Evolutionary conservation across 2,888 invertebrate species (phyloP).

Genomic region (Hyalella azteca): DNA sequence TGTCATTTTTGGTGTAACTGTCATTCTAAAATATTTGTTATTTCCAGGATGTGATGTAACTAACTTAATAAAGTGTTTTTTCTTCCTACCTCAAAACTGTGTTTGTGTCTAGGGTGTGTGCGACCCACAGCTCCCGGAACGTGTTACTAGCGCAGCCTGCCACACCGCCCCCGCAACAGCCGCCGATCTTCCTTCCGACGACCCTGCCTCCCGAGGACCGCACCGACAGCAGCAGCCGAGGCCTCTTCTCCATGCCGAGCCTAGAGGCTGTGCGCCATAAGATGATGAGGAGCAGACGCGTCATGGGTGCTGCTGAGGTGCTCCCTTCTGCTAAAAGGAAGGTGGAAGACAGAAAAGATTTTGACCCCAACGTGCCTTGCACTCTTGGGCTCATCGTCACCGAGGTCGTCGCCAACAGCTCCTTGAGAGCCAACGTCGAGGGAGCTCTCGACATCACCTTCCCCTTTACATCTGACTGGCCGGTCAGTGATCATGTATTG

Average conservation of each 20-base stretch:
- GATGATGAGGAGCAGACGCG: conserved; percentile 1
- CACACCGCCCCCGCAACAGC: conserved; percentile 4
- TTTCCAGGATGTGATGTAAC: too few relatives aligned
- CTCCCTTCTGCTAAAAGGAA: background rate
- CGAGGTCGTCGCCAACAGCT: conserved; percentile 56
- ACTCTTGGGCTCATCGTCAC: conserved; percentile 59
- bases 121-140: conserved; percentile 32
- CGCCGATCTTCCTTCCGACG: background rate
- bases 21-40: too few relatives aligned
- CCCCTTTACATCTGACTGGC: conserved; percentile 63
- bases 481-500: conserved; percentile 63
- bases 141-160: conserved; percentile 21
- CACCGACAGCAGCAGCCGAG: conserved; percentile 9
- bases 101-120: conserved; percentile 42
- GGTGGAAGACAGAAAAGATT: background rate
- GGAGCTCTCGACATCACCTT: conserved; percentile 60
- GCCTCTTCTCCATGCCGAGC: conserved; percentile 31
- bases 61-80: too few relatives aligned
- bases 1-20: too few relatives aligned
- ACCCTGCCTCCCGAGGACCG: background rate
- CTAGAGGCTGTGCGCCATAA: conserved; percentile 2
- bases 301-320: background rate
- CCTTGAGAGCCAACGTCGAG: conserved; percentile 44
- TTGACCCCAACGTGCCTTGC: conserved; percentile 47
- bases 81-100: too few relatives aligned